Conservation (phyloP, 2,797 vertebrate species). For the Presbytis comata region DNA sequence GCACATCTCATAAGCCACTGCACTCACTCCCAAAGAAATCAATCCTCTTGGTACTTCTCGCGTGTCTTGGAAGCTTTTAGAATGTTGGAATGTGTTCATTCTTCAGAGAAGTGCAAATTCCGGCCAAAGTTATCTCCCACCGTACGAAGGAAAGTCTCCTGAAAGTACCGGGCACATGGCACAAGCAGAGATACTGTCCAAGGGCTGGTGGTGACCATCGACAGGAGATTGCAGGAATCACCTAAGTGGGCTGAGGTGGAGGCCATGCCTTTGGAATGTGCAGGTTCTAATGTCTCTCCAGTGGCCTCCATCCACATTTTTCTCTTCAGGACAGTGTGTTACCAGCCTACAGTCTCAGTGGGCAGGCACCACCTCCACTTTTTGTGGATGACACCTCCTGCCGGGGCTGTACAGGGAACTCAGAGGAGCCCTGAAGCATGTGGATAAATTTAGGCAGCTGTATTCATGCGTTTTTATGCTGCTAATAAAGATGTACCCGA, state of each 20-base stretch:
- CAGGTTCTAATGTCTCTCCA: too few relatives aligned
- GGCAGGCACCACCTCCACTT: neutral
- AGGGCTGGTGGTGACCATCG: accelerated
- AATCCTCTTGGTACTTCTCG: accelerated
- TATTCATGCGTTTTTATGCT: neutral
- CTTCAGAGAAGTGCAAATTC: neutral
- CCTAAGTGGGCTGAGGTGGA: neutral
- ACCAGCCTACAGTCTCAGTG: neutral
- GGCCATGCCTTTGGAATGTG: neutral
- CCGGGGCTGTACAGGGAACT: too few relatives aligned
- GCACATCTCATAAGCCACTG: neutral
- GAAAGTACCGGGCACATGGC: accelerated
- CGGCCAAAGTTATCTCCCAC: neutral
- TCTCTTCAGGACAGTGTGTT: neutral
- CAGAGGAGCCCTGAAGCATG: neutral
- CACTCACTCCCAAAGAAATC: neutral
- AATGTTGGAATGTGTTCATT: neutral
- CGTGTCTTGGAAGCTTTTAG: neutral
- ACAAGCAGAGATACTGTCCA: neutral
- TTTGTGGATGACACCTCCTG: neutral
- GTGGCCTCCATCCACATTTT: neutral
- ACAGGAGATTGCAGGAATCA: accelerated
- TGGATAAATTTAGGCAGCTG: neutral
- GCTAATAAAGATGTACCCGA: neutral
- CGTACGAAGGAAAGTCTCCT: neutral